Percentiles rank a stretch among this genome's conserved stretches.
These are phyloP conservation scores for Belonocnema kinseyi DNA, from an alignment of 1,140 invertebrate species.

Conservation along the genomic window DNA sequence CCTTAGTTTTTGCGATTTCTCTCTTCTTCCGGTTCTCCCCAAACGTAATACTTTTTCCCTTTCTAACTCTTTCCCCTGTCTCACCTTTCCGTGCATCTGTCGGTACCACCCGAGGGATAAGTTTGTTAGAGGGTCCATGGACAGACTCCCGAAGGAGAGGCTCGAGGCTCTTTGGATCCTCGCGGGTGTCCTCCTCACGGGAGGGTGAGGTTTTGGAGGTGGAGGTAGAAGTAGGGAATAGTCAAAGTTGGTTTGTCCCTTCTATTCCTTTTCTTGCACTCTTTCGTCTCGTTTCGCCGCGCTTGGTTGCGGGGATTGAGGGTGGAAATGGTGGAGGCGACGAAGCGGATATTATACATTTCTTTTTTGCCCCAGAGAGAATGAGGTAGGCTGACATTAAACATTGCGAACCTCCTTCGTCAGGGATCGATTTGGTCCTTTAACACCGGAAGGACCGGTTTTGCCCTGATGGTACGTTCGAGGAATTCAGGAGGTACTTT, in stretches of 20 bases:
- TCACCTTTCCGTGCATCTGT: constrained; percentile 26
- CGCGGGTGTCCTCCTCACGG: constrained; percentile 42
- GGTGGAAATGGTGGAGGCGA: constrained; percentile 41
- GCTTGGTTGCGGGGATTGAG: constrained; percentile 47
- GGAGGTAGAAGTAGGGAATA: constrained; percentile 22
- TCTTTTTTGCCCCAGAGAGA: constrained; percentile 43
- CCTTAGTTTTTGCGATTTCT: neutral
- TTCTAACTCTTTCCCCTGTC: constrained; percentile 31
- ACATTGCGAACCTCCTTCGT: neutral
- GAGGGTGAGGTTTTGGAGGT: neutral
- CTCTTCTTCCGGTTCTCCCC: neutral
- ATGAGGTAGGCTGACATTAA: constrained; percentile 28
- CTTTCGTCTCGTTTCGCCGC: constrained; percentile 39
- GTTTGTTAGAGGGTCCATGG: constrained; percentile 62
- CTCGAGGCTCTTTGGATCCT: constrained; percentile 47
- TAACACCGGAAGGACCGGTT: constrained; percentile 4
- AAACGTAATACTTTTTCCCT: constrained; percentile 35
- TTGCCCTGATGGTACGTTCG: neutral
- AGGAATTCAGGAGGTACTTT: neutral
- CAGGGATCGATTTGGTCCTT: neutral
- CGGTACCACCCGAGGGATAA: constrained; percentile 59
- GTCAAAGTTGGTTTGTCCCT: constrained; percentile 45
- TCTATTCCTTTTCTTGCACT: constrained; percentile 34
- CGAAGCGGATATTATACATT: constrained; percentile 51
- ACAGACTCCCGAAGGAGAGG: constrained; percentile 42